phyloP scores from a whole-genome alignment of 1,140 invertebrate species.

The Drosophila ironensis region DNA sequence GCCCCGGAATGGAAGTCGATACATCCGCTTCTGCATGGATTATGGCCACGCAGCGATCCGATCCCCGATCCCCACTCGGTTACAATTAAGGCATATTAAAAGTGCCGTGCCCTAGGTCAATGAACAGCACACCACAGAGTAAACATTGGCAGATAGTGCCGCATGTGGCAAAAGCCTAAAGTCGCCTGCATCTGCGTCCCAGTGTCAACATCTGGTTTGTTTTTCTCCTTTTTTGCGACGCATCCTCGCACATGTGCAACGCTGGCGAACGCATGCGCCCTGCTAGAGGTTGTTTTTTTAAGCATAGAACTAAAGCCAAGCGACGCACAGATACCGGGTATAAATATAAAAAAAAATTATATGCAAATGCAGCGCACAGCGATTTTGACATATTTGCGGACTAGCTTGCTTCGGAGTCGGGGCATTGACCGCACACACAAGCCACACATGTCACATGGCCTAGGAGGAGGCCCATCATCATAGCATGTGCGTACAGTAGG shows the following conservation, averaged over 20 bases:
- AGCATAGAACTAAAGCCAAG: constrained; percentile 53
- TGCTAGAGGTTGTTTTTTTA: constrained; percentile 42
- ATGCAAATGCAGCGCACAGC: constrained; percentile 41
- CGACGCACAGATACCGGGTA: constrained; percentile 34
- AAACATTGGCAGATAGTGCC: constrained; percentile 24
- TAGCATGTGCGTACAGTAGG: constrained; percentile 44
- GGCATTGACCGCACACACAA: constrained; percentile 55
- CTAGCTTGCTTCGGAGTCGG: constrained; percentile 21
- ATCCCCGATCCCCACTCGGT: constrained; percentile 2
- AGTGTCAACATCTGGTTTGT: constrained; percentile 60
- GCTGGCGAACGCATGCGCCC: constrained; percentile 51
- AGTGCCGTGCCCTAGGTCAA: constrained; percentile 50
- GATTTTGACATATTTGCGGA: constrained; percentile 54
- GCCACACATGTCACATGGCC: constrained; percentile 41
- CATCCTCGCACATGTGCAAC: constrained; percentile 61
- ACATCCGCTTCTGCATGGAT: constrained; percentile 28
- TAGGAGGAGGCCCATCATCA: too few relatives aligned
- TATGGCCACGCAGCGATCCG: constrained; percentile 2
- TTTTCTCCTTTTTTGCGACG: constrained; percentile 48
- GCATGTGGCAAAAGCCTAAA: constrained; percentile 56
- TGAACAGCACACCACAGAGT: constrained; percentile 45
- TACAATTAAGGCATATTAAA: constrained; percentile 33
- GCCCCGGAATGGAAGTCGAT: constrained; percentile 38
- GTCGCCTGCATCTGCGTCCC: constrained; percentile 41
- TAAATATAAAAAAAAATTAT: constrained; percentile 56